phyloP scores from a whole-genome alignment of 2,113 vertebrate species.

The Dipodomys spectabilis region DNA sequence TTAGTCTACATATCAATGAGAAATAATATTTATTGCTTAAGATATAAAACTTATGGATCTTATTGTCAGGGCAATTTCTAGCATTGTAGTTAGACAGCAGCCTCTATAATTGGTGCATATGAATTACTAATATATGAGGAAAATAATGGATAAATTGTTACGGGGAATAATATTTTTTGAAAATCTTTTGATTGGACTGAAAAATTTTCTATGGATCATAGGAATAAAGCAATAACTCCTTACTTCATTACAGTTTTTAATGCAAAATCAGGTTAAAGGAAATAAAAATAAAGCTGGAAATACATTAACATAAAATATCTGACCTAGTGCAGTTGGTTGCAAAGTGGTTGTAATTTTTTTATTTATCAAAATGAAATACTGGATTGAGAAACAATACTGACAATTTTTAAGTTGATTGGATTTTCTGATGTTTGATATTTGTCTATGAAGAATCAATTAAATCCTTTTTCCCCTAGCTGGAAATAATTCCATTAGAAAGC shows the following conservation, averaged over 20 bases:
- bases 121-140: neutral
- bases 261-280: neutral
- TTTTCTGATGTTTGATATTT: conserved; percentile 44
- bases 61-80: neutral
- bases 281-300: neutral
- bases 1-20: neutral
- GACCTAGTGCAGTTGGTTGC: neutral
- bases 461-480: neutral
- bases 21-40: neutral
- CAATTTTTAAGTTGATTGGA: conserved; percentile 52
- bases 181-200: neutral
- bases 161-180: neutral
- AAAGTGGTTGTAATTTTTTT: neutral
- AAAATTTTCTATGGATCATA: neutral
- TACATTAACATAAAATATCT: conserved; percentile 16
- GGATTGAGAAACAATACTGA: neutral
- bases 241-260: conserved; percentile 20
- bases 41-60: neutral
- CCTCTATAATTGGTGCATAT: neutral
- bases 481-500: conserved; percentile 14
- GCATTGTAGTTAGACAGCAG: neutral
- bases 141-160: neutral
- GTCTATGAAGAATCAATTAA: conserved; percentile 23
- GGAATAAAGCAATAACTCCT: neutral
- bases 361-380: conserved; percentile 27